phyloP scores from a whole-genome alignment of 2,888 invertebrate species.

The Drosophila neonasuta region DNA sequence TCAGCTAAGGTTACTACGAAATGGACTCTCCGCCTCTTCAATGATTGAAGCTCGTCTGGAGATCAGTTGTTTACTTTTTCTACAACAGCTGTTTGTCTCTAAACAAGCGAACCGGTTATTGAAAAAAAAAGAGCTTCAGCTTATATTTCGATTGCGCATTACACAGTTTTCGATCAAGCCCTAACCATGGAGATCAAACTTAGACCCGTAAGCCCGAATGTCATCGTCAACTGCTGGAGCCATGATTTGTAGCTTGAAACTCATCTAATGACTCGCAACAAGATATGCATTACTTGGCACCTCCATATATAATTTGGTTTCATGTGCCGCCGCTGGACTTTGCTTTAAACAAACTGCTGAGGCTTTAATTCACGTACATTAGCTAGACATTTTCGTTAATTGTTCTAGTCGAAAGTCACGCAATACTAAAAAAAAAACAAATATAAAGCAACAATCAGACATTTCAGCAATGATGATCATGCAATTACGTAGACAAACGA shows the following conservation, averaged over 20 bases:
- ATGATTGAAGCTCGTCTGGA: slow-evolving; percentile 23
- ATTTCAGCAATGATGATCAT: background rate
- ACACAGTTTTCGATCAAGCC: slow-evolving; percentile 33
- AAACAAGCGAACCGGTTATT: slow-evolving; percentile 43
- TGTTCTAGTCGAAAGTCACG: slow-evolving; percentile 28
- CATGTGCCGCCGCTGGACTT: slow-evolving; percentile 30
- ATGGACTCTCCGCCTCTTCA: slow-evolving; percentile 24
- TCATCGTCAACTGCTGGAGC: slow-evolving; percentile 14
- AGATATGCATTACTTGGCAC: slow-evolving; percentile 4
- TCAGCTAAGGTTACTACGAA: slow-evolving; percentile 19
- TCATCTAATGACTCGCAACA: slow-evolving; percentile 23
- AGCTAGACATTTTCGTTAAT: slow-evolving; percentile 11
- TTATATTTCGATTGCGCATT: slow-evolving; percentile 6
- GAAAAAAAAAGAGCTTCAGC: slow-evolving; percentile 9
- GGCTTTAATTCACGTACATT: slow-evolving; percentile 8
- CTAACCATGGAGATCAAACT: slow-evolving; percentile 64
- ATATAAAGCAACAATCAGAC: background rate
- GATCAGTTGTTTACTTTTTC: slow-evolving; percentile 38
- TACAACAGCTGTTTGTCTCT: slow-evolving; percentile 37
- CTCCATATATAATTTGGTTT: background rate
- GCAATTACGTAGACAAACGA: background rate
- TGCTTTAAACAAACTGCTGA: slow-evolving; percentile 7
- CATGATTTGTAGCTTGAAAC: slow-evolving; percentile 7
- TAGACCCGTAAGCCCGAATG: slow-evolving; percentile 9
- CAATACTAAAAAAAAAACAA: slow-evolving; percentile 20